phyloP scores from a whole-genome alignment of 2,113 vertebrate genomes.

The Thymallus thymallus region DNA sequence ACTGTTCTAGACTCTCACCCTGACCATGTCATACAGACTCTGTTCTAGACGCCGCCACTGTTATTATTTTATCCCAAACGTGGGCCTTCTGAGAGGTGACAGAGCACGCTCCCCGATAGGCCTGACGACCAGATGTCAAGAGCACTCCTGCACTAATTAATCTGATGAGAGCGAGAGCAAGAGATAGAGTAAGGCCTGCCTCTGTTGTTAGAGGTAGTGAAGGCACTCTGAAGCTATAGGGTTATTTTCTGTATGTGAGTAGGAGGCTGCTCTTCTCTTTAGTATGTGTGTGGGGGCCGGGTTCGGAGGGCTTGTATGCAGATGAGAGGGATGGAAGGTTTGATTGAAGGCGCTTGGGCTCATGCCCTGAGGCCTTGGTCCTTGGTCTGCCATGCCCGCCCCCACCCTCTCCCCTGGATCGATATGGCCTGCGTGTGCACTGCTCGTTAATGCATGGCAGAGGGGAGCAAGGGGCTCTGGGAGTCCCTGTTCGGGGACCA shows the following conservation, averaged over 20 bases:
- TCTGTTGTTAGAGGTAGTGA: too few relatives aligned
- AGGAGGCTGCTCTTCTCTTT: neutral
- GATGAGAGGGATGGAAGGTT: conserved; percentile 40
- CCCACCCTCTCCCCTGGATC: conserved; percentile 63
- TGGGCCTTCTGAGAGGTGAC: conserved; percentile 29
- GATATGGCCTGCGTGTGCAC: conserved; percentile 38
- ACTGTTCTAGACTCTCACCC: neutral
- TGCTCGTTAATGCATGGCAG: conserved; percentile 66
- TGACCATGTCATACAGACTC: conserved; percentile 21
- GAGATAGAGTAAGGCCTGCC: neutral
- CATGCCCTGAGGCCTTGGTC: conserved; percentile 58
- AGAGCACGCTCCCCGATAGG: conserved; percentile 23
- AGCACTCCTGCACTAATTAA: conserved; percentile 60
- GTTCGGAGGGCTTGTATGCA: conserved; percentile 49
- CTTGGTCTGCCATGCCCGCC: conserved; percentile 39
- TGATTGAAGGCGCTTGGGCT: neutral
- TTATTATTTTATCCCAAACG: conserved; percentile 54
- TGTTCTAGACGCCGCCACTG: conserved; percentile 31
- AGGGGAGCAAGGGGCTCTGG: conserved; percentile 61
- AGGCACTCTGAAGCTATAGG: too few relatives aligned
- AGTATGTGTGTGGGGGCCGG: conserved; percentile 15
- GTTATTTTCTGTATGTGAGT: neutral
- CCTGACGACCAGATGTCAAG: conserved; percentile 64
- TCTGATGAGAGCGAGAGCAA: neutral
- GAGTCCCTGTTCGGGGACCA: conserved; percentile 65